These are phyloP conservation scores for Quadroppia sp. DNA, from an alignment of 2,888 invertebrate genomes.

Conservation along the genomic window DNA sequence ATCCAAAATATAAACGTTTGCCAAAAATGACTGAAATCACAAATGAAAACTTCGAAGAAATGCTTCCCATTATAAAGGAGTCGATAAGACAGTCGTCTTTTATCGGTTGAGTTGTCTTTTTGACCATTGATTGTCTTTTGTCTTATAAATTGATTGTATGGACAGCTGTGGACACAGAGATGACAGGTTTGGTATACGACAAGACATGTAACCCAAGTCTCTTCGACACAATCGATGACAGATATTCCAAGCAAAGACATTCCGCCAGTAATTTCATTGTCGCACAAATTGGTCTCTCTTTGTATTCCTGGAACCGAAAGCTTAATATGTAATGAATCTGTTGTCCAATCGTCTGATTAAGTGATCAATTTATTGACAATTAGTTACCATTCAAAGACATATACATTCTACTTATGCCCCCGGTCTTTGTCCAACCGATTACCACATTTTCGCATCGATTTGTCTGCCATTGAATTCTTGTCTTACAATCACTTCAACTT, in stretches of 20 bases:
- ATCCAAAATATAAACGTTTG: no score
- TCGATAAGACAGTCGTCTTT: conserved; percentile 58
- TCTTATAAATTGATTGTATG: not conserved
- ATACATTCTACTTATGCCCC: conserved; percentile 67
- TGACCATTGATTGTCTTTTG: not conserved
- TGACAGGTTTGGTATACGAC: conserved; percentile 61
- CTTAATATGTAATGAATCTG: not conserved
- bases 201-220: conserved; percentile 59
- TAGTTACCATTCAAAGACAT: conserved; percentile 61
- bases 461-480: conserved; percentile 63
- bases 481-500: conserved; percentile 60
- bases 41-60: conserved; percentile 61
- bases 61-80: conserved; percentile 59
- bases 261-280: conserved; percentile 58
- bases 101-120: conserved; percentile 48
- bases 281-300: conserved; percentile 59
- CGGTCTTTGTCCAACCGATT: conserved; percentile 61
- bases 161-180: conserved; percentile 69
- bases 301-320: not conserved
- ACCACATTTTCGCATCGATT: conserved; percentile 63
- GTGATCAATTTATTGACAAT: conserved; percentile 37
- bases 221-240: conserved; percentile 59
- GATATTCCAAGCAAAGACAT: conserved; percentile 59
- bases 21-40: conserved; percentile 66
- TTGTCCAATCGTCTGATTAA: not conserved